Evolutionary conservation across 1,140 invertebrate genomes (phyloP), one percentile per base, ranked within the genome.

Genomic region (Diuraphis noxia): DNA sequence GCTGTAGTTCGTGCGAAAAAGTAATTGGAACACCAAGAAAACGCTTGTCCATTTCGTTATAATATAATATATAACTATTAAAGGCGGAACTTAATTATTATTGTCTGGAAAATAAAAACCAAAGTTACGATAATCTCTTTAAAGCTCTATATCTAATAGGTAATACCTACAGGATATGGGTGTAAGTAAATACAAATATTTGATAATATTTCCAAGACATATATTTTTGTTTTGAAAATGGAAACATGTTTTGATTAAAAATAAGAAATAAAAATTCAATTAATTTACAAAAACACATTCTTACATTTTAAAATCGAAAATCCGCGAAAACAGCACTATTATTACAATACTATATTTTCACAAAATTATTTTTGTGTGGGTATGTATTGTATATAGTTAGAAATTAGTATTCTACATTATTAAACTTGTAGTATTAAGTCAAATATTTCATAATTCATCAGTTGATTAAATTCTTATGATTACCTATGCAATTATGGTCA

Each of bases 11-110:
- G 46, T 52, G 43, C 88, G 63, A 79, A 90, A 90, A 90, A 90
- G 88, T 90, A 90, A 90, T 90, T 90, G 88, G 56, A 90, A 79
- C 63, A n/a, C 88, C 87, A 63, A 88, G 72, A 36, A 79, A 72
- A 90, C 52, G 49, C 30, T 88, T 36, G 38, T 72, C 87, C 87
- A 38, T 88, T 86, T 52, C 85, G 85, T 86, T 86, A 86, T 52
- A 52, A 72, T 72, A 72, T 72, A 72, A 72, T 72, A 72, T 72
- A 72, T 72, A 72, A 72, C 56, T 72, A 72, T 82, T 41, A 82
- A 82, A 40, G 81, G 56, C 10, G 56, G 56, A n/a, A 72, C 56
- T 82, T 82, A 82, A 82, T 82, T 82, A 41, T 82, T 82, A 82
- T 82, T 82, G 79, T 82, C 36, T 38, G 23, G 79, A 82, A 82